Conservation (phyloP, 2,797 vertebrate species). For the Acridotheres tristis region DNA sequence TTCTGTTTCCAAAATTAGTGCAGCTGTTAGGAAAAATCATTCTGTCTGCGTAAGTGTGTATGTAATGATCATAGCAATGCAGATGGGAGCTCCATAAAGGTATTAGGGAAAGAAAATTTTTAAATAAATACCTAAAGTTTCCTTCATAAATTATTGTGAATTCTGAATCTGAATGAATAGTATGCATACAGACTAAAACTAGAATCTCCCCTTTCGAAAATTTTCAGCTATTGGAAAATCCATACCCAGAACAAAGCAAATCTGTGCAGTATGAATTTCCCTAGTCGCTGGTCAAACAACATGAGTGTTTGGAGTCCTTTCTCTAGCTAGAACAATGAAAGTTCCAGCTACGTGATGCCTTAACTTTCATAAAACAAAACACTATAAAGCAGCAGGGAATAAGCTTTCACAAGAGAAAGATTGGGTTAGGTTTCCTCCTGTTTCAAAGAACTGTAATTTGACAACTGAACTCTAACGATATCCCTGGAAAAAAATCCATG, state of each 20-base stretch:
- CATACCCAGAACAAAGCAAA: neutral
- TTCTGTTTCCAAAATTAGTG: slow-evolving; percentile 12
- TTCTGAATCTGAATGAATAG: neutral
- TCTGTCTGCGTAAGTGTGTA: neutral
- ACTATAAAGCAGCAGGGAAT: neutral
- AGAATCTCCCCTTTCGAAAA: neutral
- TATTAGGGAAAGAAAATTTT: neutral
- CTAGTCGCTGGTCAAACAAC: neutral
- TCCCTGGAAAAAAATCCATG: neutral
- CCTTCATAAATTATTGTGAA: neutral
- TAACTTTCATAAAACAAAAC: neutral
- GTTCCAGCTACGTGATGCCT: neutral
- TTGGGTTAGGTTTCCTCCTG: neutral
- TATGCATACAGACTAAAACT: neutral
- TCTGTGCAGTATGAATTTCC: neutral
- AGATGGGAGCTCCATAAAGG: neutral
- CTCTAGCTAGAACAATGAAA: neutral
- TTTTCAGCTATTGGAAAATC: neutral
- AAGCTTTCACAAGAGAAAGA: neutral
- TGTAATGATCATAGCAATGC: neutral
- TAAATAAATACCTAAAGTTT: neutral
- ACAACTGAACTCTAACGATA: neutral
- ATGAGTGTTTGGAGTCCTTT: neutral
- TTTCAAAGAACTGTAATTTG: neutral
- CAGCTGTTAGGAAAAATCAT: neutral